Evolutionary conservation across 2,797 vertebrate species (phyloP).

Genomic region (Phataginus tricuspis): DNA sequence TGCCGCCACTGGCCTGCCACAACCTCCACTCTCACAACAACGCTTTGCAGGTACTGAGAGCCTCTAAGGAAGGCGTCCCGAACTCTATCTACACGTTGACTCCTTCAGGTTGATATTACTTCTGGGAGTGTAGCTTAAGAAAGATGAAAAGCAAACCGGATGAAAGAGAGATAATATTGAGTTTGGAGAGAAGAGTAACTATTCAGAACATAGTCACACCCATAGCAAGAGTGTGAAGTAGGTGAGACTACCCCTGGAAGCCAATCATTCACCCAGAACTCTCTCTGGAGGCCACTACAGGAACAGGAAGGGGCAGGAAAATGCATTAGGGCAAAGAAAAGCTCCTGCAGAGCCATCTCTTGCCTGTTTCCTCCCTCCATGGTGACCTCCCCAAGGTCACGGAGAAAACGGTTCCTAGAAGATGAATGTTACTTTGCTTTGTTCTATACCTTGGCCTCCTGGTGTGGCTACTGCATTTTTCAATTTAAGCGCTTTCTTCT

Average conservation of each 20-base stretch:
- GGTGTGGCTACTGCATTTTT: too few species aligned
- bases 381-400: background rate
- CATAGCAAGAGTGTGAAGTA: rapidly evolving
- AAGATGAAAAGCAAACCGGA: background rate
- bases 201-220: background rate
- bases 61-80: background rate
- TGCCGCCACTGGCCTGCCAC: background rate
- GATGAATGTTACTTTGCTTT: background rate
- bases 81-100: background rate
- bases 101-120: background rate
- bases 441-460: background rate
- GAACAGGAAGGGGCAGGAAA: background rate
- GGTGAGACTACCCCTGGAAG: background rate
- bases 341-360: background rate
- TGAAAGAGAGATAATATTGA: background rate
- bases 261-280: background rate
- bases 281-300: background rate
- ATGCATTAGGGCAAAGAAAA: background rate
- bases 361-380: background rate
- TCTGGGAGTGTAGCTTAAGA: background rate
- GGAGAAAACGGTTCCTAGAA: background rate
- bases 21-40: background rate
- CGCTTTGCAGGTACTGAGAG: background rate
- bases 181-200: background rate
- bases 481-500: background rate